Conservation (phyloP, 2,797 vertebrate species). For the Carduelis carduelis region DNA sequence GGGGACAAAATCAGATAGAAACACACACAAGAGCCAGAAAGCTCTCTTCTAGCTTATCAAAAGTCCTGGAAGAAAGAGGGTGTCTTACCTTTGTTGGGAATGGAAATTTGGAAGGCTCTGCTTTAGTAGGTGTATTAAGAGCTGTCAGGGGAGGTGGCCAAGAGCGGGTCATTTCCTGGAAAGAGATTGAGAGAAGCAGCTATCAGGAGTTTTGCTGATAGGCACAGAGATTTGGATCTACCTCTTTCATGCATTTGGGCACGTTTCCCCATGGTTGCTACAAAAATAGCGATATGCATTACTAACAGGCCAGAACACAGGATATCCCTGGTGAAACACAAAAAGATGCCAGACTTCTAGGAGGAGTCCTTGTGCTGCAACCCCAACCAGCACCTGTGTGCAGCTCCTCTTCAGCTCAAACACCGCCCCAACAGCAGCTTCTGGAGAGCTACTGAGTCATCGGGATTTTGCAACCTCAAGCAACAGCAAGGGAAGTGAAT, state of each 20-base stretch:
- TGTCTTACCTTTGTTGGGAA: slow-evolving; percentile 83
- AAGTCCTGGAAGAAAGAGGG: not conserved
- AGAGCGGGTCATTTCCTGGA: slow-evolving; percentile 93
- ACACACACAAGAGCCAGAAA: not conserved
- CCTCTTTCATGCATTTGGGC: not conserved
- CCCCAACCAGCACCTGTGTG: not conserved
- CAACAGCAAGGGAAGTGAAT: not conserved
- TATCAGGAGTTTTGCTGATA: not conserved
- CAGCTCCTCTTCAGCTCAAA: not conserved
- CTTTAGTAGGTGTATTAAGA: slow-evolving; percentile 82
- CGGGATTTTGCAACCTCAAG: not conserved
- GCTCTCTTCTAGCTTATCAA: not conserved
- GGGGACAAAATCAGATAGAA: not conserved
- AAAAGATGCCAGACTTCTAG: not conserved
- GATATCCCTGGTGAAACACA: not conserved
- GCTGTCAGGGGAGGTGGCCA: slow-evolving; percentile 91
- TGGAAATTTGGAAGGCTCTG: slow-evolving; percentile 81
- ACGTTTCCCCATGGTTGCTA: not conserved
- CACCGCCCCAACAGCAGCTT: not conserved
- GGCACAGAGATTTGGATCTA: not conserved
- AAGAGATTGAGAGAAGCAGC: slow-evolving; percentile 5
- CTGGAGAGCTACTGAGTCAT: not conserved
- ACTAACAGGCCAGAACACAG: not conserved
- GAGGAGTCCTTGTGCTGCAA: rapidly evolving
- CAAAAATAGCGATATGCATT: not conserved